A percentile compares a stretch with the other conserved stretches of the same genome.
These are phyloP conservation scores for Flabesymbios commensalis DNA, from an alignment of 2,888 invertebrate genomes.

Conservation along the genomic window DNA sequence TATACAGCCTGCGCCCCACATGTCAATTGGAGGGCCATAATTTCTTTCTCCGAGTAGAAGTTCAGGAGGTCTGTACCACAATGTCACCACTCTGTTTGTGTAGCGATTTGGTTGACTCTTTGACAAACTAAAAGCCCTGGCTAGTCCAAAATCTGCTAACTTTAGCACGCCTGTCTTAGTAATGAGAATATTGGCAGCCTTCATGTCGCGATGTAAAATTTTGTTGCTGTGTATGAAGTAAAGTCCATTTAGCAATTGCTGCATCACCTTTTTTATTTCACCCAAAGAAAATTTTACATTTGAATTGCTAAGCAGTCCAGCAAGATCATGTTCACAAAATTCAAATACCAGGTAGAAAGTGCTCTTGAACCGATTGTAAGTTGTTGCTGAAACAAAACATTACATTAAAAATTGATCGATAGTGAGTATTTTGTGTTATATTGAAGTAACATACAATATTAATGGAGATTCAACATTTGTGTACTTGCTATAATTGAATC, in stretches of 20 bases:
- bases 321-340: conserved; percentile 97
- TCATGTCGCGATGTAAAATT: conserved; percentile 77
- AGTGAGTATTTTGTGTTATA: too few relatives aligned
- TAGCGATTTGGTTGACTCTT: conserved; percentile 84
- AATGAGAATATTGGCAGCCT: conserved; percentile 96
- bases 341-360: conserved; percentile 97
- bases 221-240: conserved; percentile 95
- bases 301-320: conserved; percentile 90
- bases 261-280: conserved; percentile 78
- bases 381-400: conserved; percentile 62
- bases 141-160: conserved; percentile 96
- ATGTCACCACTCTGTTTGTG: conserved; percentile 96
- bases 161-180: conserved; percentile 87
- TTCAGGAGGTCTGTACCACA: conserved; percentile 82
- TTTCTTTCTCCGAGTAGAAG: conserved; percentile 71
- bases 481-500: background rate
- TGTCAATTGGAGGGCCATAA: conserved; percentile 95
- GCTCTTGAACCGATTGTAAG: conserved; percentile 77
- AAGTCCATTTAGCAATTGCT: conserved; percentile 80
- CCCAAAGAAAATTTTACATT: conserved; percentile 95
- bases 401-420: background rate
- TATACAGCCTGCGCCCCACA: conserved; percentile 92
- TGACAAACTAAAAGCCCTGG: conserved; percentile 89
- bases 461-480: background rate
- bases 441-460: background rate